A percentile compares a stretch with the other conserved stretches of the same genome.
These are phyloP conservation scores for Drosophila punjabiensis DNA, from an alignment of 1,140 invertebrate species.

Conservation along the genomic window DNA sequence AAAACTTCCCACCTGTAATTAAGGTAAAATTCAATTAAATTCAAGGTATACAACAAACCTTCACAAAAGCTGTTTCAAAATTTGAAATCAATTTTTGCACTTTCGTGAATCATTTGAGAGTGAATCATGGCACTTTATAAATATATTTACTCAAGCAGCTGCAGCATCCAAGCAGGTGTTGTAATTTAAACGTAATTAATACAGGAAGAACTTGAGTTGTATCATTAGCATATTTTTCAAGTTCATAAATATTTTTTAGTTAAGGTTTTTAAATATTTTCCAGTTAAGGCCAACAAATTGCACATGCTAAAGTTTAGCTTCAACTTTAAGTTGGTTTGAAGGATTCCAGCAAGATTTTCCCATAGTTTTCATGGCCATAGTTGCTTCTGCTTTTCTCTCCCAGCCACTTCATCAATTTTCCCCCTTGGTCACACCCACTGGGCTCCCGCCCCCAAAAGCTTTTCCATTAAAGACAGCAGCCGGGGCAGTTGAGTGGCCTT, in stretches of 20 bases:
- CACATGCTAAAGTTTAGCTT: neutral
- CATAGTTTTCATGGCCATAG: conserved; percentile 46
- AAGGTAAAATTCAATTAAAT: neutral
- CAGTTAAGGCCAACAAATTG: conserved; percentile 2
- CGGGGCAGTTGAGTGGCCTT: conserved; percentile 13
- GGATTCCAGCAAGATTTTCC: neutral
- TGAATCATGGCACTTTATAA: neutral
- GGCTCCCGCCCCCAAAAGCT: neutral
- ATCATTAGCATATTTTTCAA: neutral
- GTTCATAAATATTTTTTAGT: neutral
- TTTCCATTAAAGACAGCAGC: conserved; percentile 40
- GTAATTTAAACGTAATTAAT: neutral
- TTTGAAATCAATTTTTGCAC: neutral
- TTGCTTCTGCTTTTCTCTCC: neutral
- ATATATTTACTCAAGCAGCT: neutral
- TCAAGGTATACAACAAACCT: neutral
- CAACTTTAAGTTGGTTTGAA: conserved; percentile 10
- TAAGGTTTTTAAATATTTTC: conserved; percentile 1
- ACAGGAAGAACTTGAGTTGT: neutral
- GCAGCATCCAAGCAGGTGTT: neutral
- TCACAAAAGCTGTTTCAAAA: neutral
- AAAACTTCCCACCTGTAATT: neutral
- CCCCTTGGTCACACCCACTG: neutral
- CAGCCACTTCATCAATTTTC: conserved; percentile 32
- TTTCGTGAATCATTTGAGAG: neutral